Evolutionary conservation across 2,888 invertebrate species (phyloP), one percentile per base, ranked within the genome.

Genomic region (Timema podura): DNA sequence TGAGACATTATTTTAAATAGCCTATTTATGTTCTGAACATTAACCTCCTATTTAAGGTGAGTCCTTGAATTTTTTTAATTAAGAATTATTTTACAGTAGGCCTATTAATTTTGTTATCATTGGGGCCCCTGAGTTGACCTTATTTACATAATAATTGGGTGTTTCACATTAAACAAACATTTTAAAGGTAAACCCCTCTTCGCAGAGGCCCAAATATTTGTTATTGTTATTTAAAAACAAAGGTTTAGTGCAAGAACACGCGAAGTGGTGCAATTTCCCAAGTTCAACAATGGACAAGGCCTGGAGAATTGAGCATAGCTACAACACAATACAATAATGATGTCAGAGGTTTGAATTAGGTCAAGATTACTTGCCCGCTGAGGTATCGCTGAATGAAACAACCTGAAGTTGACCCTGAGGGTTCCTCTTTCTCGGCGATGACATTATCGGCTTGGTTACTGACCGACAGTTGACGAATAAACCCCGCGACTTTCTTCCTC

Each of bases 321-420:
- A 8, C n/a, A 30, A 45, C 16, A 11, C 45, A 51, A 30, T 9
- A 15, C 15, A 45, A 69, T 67, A 57, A 68, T 46, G 68, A 68
- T 66, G 57, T 11, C 16, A 65, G 66, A 46, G 30, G 30, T 13
- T 64, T 5, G 0, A 47, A 10, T 7, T 16, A 48, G 13, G n/a
- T 8, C 15, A 47, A 15, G 8, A 8, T 64, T 72, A 77, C 82
- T 83, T 82, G 90, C 89, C 89, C 89, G 80, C 87, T 87, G 68
- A 90, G 81, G 78, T 90, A 90, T 79, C 88, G 87, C 59, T 87
- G 88, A 73, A 90, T 87, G 78, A 90, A 90, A 77, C 87, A 88
- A 72, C 87, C 87, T 11, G 77, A 75, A 16, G 76, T 70, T 51
- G 73, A 71, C 70, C 77, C 77, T 68, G 79, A 76, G 71, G 79